phyloP scores from a whole-genome alignment of 2,113 vertebrate genomes.

The Eira barbara region DNA sequence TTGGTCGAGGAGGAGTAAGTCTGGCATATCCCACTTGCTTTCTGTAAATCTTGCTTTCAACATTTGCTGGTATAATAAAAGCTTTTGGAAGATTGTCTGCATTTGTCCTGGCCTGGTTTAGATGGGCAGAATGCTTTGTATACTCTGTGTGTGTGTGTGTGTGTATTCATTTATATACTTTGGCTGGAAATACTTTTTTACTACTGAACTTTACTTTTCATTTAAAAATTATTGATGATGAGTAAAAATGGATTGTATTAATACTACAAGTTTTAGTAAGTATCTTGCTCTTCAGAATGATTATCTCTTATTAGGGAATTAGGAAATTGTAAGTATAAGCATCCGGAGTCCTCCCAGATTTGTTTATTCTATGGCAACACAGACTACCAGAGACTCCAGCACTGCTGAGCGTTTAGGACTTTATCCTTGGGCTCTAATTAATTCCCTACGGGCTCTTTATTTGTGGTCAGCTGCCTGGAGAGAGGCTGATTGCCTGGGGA shows the following conservation, averaged over 20 bases:
- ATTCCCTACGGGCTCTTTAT: slow-evolving; percentile 32
- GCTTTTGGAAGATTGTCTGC: slow-evolving; percentile 4
- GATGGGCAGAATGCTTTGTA: not conserved
- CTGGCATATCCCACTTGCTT: not conserved
- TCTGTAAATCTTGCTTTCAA: not conserved
- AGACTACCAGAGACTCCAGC: not conserved
- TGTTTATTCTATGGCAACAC: not conserved
- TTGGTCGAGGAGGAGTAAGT: slow-evolving; percentile 7
- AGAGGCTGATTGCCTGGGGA: not conserved
- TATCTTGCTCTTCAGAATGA: not conserved
- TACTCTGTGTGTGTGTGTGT: not conserved
- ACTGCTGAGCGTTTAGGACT: not conserved
- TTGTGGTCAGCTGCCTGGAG: not conserved
- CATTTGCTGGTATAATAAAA: not conserved
- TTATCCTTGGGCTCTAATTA: not conserved
- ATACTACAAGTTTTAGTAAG: not conserved
- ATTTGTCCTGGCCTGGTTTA: slow-evolving; percentile 28
- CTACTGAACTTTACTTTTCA: not conserved
- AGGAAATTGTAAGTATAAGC: not conserved
- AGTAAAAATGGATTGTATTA: not conserved
- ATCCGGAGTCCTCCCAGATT: not conserved
- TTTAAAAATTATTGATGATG: slow-evolving; percentile 26
- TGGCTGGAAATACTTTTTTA: not conserved
- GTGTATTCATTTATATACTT: not conserved
- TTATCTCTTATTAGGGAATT: not conserved